phyloP scores from a whole-genome alignment of 1,140 invertebrate species.

The Tetragnatha versicolor region DNA sequence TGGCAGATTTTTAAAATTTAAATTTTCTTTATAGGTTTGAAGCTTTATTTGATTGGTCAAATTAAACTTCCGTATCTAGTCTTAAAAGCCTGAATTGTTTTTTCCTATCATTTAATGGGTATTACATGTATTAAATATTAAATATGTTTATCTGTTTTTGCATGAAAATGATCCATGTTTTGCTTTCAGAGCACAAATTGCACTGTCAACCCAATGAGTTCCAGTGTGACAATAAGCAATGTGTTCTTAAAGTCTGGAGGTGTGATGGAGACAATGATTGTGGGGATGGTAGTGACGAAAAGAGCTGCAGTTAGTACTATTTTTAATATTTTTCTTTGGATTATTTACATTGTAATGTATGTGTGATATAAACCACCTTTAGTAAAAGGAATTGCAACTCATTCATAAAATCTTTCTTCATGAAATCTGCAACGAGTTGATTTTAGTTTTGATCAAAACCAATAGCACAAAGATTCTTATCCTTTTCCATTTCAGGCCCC shows the following conservation, averaged over 20 bases:
- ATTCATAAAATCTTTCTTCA: not conserved
- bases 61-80: too few relatives aligned
- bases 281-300: constrained; percentile 89
- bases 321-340: too few relatives aligned
- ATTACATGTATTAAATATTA: not conserved
- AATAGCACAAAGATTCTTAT: too few relatives aligned
- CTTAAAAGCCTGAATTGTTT: too few relatives aligned
- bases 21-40: too few relatives aligned
- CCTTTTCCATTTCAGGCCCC: constrained; percentile 57
- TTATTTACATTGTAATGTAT: too few relatives aligned
- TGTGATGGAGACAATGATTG: constrained; percentile 95
- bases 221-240: constrained; percentile 84
- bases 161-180: not conserved
- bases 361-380: too few relatives aligned
- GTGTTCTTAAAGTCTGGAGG: constrained; percentile 89
- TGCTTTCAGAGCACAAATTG: constrained; percentile 31
- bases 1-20: too few relatives aligned
- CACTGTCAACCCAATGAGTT: constrained; percentile 92
- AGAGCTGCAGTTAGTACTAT: constrained; percentile 78
- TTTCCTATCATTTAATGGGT: not conserved
- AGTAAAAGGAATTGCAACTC: constrained; percentile 9
- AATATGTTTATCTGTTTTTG: not conserved
- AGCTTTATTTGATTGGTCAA: too few relatives aligned
- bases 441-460: too few relatives aligned
- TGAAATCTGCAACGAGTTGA: constrained; percentile 30